phyloP scores from a whole-genome alignment of 2,888 invertebrate genomes.

The Tiphia femorata region DNA sequence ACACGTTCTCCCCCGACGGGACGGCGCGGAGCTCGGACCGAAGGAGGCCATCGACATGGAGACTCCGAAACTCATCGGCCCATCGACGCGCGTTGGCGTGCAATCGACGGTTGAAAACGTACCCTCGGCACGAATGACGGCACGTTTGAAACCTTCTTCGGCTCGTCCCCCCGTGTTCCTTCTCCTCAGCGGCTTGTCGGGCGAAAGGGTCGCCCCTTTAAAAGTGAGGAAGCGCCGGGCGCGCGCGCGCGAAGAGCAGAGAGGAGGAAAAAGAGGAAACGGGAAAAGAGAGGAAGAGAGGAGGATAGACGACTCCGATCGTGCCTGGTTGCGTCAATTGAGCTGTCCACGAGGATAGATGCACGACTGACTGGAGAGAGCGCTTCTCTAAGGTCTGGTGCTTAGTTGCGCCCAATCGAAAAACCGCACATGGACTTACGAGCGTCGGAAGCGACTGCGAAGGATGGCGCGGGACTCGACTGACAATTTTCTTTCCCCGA shows the following conservation, averaged over 20 bases:
- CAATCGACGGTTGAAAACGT: constrained; percentile 37
- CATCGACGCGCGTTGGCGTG: constrained; percentile 25
- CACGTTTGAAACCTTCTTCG: constrained; percentile 53
- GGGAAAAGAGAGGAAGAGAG: background rate
- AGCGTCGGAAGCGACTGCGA: no score
- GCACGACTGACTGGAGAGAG: constrained; percentile 31
- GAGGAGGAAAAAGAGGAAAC: constrained; percentile 5
- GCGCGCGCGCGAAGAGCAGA: constrained; percentile 9
- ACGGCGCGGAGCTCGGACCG: constrained; percentile 30
- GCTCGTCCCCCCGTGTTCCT: constrained; percentile 30
- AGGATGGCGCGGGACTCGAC: no score
- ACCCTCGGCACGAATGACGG: constrained; percentile 43
- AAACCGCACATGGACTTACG: no score
- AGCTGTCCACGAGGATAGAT: constrained; percentile 43
- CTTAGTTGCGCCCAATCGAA: no score
- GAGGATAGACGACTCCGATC: constrained; percentile 27
- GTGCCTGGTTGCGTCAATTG: constrained; percentile 35
- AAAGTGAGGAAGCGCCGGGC: constrained; percentile 33
- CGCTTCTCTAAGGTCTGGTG: no score
- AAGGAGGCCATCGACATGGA: constrained; percentile 40
- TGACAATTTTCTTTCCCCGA: no score
- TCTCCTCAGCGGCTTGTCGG: constrained; percentile 43
- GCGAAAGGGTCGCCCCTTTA: constrained; percentile 29
- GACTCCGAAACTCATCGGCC: constrained; percentile 32
- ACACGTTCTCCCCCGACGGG: background rate